A percentile compares a stretch with the other conserved stretches of the same genome.
Conservation (phyloP, 1,140 invertebrate species). For the Panulirus ornatus region DNA sequence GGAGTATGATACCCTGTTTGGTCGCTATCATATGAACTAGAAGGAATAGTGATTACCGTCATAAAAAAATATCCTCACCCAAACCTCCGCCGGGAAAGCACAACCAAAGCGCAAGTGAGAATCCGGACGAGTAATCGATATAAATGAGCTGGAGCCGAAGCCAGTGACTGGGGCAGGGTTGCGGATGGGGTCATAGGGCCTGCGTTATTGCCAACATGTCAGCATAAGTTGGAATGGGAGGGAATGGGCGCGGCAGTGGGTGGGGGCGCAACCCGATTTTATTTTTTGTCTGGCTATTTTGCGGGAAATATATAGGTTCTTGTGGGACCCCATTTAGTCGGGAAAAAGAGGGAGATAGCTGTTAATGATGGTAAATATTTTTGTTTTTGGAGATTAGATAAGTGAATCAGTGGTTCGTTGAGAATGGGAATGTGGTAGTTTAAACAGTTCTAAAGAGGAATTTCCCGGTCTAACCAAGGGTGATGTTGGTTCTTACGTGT, state of each 20-base stretch:
- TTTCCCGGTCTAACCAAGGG: too few relatives aligned
- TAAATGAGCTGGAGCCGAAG: conserved; percentile 3
- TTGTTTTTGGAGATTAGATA: too few relatives aligned
- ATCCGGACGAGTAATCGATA: conserved; percentile 3
- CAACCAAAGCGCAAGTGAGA: neutral
- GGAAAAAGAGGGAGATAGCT: too few relatives aligned
- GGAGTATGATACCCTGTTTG: neutral
- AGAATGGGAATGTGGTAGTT: too few relatives aligned
- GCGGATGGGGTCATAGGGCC: conserved; percentile 30
- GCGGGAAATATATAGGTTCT: too few relatives aligned
- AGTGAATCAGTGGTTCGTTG: too few relatives aligned
- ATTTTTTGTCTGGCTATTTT: too few relatives aligned
- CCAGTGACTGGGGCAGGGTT: neutral
- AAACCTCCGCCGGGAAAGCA: neutral
- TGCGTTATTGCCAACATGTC: conserved; percentile 39
- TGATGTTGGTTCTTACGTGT: too few relatives aligned
- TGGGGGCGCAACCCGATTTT: neutral
- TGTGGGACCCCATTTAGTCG: too few relatives aligned
- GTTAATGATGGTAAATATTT: too few relatives aligned
- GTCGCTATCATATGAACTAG: neutral
- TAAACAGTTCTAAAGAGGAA: too few relatives aligned
- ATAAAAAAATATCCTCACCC: neutral
- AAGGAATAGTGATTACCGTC: neutral
- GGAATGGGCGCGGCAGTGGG: neutral
- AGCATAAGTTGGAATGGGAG: conserved; percentile 24